Conservation (phyloP, 2,113 vertebrate species). For the Trogon melanurus region DNA sequence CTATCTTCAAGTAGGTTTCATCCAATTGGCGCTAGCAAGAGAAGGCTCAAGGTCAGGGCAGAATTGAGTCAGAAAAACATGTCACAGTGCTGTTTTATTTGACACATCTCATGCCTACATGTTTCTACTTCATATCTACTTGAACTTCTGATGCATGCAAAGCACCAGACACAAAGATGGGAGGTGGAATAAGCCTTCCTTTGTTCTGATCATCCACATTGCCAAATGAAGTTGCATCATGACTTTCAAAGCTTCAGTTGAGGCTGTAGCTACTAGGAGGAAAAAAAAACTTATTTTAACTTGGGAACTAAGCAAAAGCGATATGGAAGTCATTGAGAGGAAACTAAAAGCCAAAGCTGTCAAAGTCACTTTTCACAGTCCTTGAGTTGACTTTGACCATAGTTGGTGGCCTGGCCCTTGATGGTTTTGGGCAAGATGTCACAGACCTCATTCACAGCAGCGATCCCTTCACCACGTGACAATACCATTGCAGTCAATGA, state of each 20-base stretch:
- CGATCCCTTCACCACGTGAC: neutral
- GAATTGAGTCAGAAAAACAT: neutral
- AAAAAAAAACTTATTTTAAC: neutral
- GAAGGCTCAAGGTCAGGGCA: neutral
- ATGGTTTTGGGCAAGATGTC: constrained; percentile 47
- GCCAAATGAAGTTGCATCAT: neutral
- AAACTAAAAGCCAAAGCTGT: constrained; percentile 33
- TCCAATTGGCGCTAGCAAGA: neutral
- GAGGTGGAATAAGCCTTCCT: neutral
- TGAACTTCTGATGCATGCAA: neutral
- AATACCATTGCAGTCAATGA: constrained; percentile 36
- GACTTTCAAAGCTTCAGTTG: neutral
- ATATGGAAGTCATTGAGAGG: neutral
- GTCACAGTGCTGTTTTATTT: neutral
- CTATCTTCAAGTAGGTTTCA: neutral
- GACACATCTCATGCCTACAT: neutral
- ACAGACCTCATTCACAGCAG: constrained; percentile 4
- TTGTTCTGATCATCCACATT: neutral
- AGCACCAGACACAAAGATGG: neutral
- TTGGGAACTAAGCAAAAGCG: neutral
- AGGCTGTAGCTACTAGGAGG: rapidly evolving
- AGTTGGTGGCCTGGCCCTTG: constrained; percentile 31
- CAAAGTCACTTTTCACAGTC: constrained; percentile 24
- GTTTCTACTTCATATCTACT: neutral
- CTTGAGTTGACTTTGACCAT: constrained; percentile 9